These are phyloP conservation scores for Candidula unifasciata DNA, from an alignment of 2,888 invertebrate genomes.

Conservation along the genomic window DNA sequence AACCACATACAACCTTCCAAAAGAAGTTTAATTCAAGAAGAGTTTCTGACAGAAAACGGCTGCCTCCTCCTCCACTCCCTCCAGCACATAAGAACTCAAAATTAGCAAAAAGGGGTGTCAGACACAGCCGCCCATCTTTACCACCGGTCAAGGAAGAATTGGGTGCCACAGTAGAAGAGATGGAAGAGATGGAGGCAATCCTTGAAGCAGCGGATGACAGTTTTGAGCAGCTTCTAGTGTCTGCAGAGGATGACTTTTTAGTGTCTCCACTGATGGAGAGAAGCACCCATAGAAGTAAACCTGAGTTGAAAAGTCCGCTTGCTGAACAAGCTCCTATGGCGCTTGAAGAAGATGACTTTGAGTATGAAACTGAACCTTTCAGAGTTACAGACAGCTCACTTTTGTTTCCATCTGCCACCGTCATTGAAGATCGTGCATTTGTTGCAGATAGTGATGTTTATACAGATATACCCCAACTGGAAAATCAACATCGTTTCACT, in stretches of 20 bases:
- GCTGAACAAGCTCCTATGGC: constrained; percentile 30
- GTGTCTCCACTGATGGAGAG: not conserved
- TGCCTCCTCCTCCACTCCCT: constrained; percentile 30
- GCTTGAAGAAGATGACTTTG: constrained; percentile 16
- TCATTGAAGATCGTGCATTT: not conserved
- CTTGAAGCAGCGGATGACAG: constrained; percentile 37
- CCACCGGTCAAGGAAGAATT: constrained; percentile 45
- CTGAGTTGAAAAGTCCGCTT: not conserved
- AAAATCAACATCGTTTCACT: not conserved
- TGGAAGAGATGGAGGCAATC: constrained; percentile 46
- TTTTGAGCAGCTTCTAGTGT: constrained; percentile 44
- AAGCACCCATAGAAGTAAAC: not conserved
- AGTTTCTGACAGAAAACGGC: not conserved
- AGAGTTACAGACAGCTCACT: not conserved
- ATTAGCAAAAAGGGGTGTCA: not conserved
- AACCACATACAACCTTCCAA: not conserved
- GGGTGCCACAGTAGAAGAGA: constrained; percentile 33
- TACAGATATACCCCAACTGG: not conserved
- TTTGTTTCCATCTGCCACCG: not conserved
- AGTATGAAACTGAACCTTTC: too few species aligned
- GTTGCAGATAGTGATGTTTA: not conserved
- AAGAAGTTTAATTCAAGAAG: not conserved
- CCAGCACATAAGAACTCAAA: not conserved
- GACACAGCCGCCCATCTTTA: not conserved
- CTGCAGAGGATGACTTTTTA: constrained; percentile 39